Percentiles rank a stretch among this genome's conserved stretches.
These are phyloP conservation scores for Gastrophysa polygoni DNA, from an alignment of 2,888 invertebrate species.

Conservation along the genomic window DNA sequence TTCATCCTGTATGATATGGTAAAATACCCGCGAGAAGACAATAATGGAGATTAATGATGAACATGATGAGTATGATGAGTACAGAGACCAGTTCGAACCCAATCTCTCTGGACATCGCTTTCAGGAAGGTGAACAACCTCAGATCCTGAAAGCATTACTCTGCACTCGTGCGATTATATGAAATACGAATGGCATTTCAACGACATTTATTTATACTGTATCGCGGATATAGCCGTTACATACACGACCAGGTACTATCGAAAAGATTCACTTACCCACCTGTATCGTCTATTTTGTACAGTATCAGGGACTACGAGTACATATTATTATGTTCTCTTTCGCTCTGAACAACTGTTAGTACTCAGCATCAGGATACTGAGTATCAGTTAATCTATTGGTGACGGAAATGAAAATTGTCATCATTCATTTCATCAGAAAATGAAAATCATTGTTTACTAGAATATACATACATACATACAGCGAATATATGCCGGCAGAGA, in stretches of 20 bases:
- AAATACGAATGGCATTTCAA: slow-evolving; percentile 36
- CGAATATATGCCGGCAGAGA: no score
- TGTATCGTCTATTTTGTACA: no score
- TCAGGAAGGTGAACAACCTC: slow-evolving; percentile 36
- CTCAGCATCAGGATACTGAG: no score
- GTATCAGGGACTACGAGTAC: no score
- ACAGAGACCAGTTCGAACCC: not conserved
- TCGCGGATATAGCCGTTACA: slow-evolving; percentile 3
- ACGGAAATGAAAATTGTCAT: no score
- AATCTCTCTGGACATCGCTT: slow-evolving; percentile 13
- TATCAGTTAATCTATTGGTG: no score
- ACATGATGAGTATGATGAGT: not conserved
- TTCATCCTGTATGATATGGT: not conserved
- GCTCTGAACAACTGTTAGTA: no score
- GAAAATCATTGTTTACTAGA: no score
- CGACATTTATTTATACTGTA: slow-evolving; percentile 9
- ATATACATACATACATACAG: no score
- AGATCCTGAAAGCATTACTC: slow-evolving; percentile 27
- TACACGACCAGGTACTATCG: slow-evolving; percentile 36
- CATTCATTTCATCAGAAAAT: no score
- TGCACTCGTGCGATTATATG: slow-evolving; percentile 37
- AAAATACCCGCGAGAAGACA: not conserved
- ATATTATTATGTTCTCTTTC: no score
- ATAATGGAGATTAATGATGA: not conserved
- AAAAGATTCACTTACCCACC: slow-evolving; percentile 27